A percentile compares a stretch with the other conserved stretches of the same genome.
These are phyloP conservation scores for Clanis bilineata DNA, from an alignment of 2,888 invertebrate genomes.

Conservation along the genomic window DNA sequence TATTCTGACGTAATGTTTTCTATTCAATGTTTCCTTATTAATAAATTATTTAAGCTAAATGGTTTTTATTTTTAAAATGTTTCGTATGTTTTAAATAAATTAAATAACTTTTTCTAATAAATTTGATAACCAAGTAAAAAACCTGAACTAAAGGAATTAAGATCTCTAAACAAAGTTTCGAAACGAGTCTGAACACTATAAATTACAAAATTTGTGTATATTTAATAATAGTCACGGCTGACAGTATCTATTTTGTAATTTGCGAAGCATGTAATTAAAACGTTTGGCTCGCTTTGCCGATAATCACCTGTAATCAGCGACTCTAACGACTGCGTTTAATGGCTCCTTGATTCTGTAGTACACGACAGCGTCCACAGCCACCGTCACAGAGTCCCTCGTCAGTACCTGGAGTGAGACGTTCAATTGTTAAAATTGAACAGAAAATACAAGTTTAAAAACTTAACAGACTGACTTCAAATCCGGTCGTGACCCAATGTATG, in stretches of 20 bases:
- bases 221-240: not conserved
- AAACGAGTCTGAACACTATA: not conserved
- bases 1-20: no score
- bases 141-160: not conserved
- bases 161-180: not conserved
- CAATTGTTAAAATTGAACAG: not conserved
- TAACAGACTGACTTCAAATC: no score
- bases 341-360: constrained; percentile 92
- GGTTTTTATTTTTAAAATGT: not conserved
- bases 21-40: no score
- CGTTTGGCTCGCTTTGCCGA: not conserved
- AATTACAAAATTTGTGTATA: not conserved
- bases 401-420: constrained; percentile 83
- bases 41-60: not conserved
- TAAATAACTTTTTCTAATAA: no score
- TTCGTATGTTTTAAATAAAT: no score
- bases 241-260: not conserved
- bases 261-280: constrained; percentile 11
- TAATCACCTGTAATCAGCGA: constrained; percentile 87
- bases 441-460: not conserved
- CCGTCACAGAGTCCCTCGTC: constrained; percentile 97
- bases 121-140: not conserved
- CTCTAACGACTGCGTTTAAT: constrained; percentile 87
- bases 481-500: no score
- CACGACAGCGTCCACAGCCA: constrained; percentile 95